These are phyloP conservation scores for Nyctibius bracteatus DNA, from an alignment of 2,113 vertebrate genomes.

Conservation along the genomic window DNA sequence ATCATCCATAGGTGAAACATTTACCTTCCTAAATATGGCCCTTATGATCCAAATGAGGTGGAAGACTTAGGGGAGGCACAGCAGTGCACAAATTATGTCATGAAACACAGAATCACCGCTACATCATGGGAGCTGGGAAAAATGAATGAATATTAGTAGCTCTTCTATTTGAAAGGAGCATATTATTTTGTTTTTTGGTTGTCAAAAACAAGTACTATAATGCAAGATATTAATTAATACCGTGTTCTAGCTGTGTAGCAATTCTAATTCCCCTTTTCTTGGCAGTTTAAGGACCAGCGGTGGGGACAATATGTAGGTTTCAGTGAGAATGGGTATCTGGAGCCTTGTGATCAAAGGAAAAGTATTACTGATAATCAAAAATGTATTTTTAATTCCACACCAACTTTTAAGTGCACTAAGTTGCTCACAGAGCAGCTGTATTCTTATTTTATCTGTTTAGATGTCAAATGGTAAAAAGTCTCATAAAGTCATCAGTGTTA, in stretches of 20 bases:
- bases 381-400: background rate
- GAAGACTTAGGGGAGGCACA: background rate
- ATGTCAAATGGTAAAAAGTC: background rate
- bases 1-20: background rate
- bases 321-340: background rate
- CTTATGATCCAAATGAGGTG: background rate
- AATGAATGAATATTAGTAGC: background rate
- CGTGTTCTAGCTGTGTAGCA: background rate
- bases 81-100: background rate
- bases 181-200: background rate
- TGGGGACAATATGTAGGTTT: background rate
- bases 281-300: background rate
- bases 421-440: background rate
- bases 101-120: background rate
- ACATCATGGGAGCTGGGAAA: background rate
- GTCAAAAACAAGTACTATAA: background rate
- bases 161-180: background rate
- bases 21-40: background rate
- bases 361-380: background rate
- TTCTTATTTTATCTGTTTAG: background rate
- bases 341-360: background rate
- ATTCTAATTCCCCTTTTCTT: background rate
- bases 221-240: background rate
- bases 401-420: background rate
- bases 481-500: accelerated